These are phyloP conservation scores for Enteromius trimaculatus DNA, from an alignment of 2,797 vertebrate genomes.

Conservation along the genomic window DNA sequence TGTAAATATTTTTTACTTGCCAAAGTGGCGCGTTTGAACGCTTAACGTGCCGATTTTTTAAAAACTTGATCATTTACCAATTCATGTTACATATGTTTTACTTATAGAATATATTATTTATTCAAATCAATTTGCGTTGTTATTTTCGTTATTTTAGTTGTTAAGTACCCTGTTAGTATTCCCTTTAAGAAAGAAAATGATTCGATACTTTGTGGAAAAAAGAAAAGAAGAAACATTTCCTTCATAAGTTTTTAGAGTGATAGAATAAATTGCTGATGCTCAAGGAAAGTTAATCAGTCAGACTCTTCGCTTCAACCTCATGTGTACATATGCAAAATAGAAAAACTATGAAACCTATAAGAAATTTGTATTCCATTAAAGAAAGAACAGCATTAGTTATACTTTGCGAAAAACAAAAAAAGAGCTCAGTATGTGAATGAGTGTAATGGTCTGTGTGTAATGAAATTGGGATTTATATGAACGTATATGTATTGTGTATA, in stretches of 20 bases:
- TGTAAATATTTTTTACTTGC: not conserved
- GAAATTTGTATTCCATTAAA: not conserved
- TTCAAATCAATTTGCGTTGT: not conserved
- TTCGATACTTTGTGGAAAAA: too few relatives aligned
- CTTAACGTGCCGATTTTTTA: not conserved
- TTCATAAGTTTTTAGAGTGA: not conserved
- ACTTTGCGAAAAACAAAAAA: too few relatives aligned
- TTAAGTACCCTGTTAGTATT: not conserved
- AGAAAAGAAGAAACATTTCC: too few relatives aligned
- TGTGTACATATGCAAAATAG: not conserved
- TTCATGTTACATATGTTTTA: not conserved
- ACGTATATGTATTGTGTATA: too few relatives aligned
- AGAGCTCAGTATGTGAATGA: not conserved
- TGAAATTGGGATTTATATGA: not conserved
- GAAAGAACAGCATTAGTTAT: too few relatives aligned
- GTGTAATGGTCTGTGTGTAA: not conserved
- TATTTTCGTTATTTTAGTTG: not conserved
- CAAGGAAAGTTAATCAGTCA: not conserved
- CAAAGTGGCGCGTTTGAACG: not conserved
- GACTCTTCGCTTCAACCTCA: not conserved
- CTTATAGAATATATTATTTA: not conserved
- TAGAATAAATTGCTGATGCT: not conserved
- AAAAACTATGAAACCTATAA: not conserved
- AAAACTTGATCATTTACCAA: not conserved
- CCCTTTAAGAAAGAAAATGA: not conserved